These are phyloP conservation scores for Stichodactyla helianthus DNA, from an alignment of 64 coral and sea anemone species.

Conservation along the genomic window DNA sequence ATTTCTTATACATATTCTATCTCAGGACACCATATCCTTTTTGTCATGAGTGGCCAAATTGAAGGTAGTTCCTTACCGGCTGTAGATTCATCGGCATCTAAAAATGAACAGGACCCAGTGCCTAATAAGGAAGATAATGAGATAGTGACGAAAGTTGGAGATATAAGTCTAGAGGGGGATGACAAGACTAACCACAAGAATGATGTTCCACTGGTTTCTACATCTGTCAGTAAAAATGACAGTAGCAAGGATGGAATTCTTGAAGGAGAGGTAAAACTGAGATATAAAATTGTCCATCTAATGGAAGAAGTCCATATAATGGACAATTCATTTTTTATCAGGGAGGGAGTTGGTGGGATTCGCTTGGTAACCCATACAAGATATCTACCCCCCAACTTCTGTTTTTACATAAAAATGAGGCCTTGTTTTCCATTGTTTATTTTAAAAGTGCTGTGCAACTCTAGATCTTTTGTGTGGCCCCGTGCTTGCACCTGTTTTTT, in stretches of 20 bases:
- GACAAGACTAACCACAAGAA: neutral
- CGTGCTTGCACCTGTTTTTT: no score
- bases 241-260: constrained; percentile 43
- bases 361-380: no score
- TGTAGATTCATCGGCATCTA: neutral
- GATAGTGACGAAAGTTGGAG: neutral
- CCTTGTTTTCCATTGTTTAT: no score
- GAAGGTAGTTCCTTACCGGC: neutral
- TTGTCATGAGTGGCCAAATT: neutral
- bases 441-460: no score
- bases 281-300: neutral
- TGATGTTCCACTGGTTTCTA: neutral
- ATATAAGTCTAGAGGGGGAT: neutral
- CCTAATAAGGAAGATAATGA: neutral
- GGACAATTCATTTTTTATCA: neutral
- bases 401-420: no score
- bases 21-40: neutral
- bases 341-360: no score
- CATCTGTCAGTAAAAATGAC: constrained; percentile 19
- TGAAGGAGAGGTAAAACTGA: constrained; percentile 42
- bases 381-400: neutral
- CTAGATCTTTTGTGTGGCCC: no score
- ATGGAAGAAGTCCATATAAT: no score
- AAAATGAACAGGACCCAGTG: neutral
- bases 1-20: no score